Conservation (phyloP, 2,888 invertebrate species). For the Thera obeliscata region DNA sequence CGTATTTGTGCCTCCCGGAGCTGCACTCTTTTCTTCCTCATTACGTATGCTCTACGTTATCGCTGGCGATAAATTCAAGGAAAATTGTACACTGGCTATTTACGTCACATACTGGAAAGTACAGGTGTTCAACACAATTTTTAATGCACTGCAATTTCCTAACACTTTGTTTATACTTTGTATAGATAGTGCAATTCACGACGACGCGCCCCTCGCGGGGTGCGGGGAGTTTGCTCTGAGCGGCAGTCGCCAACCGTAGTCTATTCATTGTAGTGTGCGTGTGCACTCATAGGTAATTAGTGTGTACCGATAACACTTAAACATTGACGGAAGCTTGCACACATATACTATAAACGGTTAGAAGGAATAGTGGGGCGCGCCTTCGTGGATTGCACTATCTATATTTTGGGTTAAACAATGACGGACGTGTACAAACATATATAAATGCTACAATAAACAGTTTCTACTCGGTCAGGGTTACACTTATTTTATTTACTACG, state of each 20-base stretch:
- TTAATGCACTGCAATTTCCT: constrained; percentile 8
- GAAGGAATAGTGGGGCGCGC: too few relatives aligned
- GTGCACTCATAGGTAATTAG: too few relatives aligned
- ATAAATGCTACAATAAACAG: constrained; percentile 35
- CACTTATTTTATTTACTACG: constrained; percentile 34
- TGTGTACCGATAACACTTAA: too few relatives aligned
- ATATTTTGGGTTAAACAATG: not conserved
- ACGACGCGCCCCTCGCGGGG: too few relatives aligned
- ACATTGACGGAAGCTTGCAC: too few relatives aligned
- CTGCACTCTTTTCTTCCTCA: constrained; percentile 36
- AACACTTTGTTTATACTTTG: not conserved
- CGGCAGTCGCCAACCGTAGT: too few relatives aligned
- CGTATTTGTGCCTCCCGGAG: constrained; percentile 30
- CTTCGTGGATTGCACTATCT: too few relatives aligned
- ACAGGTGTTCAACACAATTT: constrained; percentile 12
- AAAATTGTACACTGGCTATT: constrained; percentile 34
- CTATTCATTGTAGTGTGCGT: too few relatives aligned
- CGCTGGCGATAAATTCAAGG: constrained; percentile 37
- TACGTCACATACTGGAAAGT: constrained; percentile 26
- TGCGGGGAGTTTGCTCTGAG: too few relatives aligned
- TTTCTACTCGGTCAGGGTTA: constrained; percentile 38
- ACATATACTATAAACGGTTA: too few relatives aligned
- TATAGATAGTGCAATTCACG: not conserved
- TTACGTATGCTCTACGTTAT: constrained; percentile 41
- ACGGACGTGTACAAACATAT: constrained; percentile 21